These are phyloP conservation scores for Fregetta grallaria DNA, from an alignment of 2,113 vertebrate genomes.

Conservation along the genomic window DNA sequence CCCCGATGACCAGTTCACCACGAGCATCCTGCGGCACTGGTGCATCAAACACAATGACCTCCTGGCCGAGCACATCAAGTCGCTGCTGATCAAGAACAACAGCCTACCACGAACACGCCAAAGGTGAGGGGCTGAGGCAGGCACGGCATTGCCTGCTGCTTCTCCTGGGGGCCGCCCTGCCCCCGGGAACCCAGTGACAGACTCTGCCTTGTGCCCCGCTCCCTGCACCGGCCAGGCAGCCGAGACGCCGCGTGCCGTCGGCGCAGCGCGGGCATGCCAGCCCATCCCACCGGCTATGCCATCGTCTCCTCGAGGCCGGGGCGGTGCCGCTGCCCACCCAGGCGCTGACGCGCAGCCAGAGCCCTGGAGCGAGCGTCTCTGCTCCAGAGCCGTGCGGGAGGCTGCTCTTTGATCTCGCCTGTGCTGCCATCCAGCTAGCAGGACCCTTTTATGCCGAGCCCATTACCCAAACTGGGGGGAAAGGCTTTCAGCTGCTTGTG, in stretches of 20 bases:
- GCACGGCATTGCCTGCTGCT: rapidly evolving
- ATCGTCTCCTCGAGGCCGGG: neutral
- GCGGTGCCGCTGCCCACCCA: neutral
- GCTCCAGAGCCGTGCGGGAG: neutral
- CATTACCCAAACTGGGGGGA: neutral
- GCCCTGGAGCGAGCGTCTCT: neutral
- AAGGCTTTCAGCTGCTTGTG: neutral
- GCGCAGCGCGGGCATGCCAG: rapidly evolving
- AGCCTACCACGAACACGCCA: conserved; percentile 93
- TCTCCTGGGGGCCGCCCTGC: neutral
- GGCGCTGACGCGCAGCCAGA: rapidly evolving
- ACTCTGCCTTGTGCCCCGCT: neutral
- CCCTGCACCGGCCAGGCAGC: neutral
- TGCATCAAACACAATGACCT: conserved; percentile 89
- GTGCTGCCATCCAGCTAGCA: neutral
- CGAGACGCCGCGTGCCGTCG: rapidly evolving
- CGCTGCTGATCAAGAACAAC: conserved; percentile 97
- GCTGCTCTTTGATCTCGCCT: neutral
- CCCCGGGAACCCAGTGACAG: rapidly evolving
- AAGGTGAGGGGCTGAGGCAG: conserved; percentile 67
- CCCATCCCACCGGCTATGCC: neutral
- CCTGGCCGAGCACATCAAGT: conserved; percentile 91
- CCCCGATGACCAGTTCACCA: conserved; percentile 94
- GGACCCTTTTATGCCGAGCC: neutral
- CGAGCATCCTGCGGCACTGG: conserved; percentile 95